phyloP scores from a whole-genome alignment of 2,888 invertebrate genomes.

The Melinaea menophilus region DNA sequence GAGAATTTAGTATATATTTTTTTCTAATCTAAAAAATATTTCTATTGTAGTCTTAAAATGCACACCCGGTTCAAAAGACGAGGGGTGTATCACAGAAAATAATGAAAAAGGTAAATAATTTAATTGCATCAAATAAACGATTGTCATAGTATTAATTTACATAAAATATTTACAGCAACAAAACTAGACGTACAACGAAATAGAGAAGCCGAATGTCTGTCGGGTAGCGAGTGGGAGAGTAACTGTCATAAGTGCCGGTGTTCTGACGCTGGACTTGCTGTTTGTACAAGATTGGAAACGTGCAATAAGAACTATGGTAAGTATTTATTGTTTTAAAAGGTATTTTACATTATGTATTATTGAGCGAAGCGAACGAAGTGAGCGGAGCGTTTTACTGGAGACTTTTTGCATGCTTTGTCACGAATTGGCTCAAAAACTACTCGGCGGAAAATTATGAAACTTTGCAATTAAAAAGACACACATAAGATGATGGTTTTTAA shows the following conservation, averaged over 20 bases:
- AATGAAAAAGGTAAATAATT: slow-evolving; percentile 39
- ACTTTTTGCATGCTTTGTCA: too few relatives aligned
- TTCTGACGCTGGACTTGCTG: slow-evolving; percentile 44
- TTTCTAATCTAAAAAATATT: slow-evolving; percentile 2
- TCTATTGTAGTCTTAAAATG: slow-evolving; percentile 54
- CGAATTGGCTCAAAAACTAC: too few relatives aligned
- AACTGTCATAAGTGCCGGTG: slow-evolving; percentile 55
- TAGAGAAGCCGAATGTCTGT: slow-evolving; percentile 44
- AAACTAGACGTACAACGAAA: slow-evolving; percentile 17
- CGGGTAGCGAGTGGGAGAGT: slow-evolving; percentile 56
- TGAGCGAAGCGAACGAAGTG: too few relatives aligned
- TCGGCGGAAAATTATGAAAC: too few relatives aligned
- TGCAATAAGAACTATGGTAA: slow-evolving; percentile 40
- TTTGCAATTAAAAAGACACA: too few relatives aligned
- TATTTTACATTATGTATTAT: too few relatives aligned
- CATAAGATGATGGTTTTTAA: too few relatives aligned
- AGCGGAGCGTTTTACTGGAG: too few relatives aligned
- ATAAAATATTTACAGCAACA: slow-evolving; percentile 31
- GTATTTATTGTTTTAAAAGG: slow-evolving; percentile 17
- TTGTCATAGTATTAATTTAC: not conserved
- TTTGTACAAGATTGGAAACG: slow-evolving; percentile 39
- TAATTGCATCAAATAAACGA: not conserved
- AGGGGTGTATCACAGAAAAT: slow-evolving; percentile 41
- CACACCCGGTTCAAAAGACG: slow-evolving; percentile 41
- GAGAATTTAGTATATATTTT: too few relatives aligned